Percentiles rank a stretch among this genome's conserved stretches.
These are phyloP conservation scores for Leptodactylus fuscus DNA, from an alignment of 2,113 vertebrate species.

Conservation along the genomic window DNA sequence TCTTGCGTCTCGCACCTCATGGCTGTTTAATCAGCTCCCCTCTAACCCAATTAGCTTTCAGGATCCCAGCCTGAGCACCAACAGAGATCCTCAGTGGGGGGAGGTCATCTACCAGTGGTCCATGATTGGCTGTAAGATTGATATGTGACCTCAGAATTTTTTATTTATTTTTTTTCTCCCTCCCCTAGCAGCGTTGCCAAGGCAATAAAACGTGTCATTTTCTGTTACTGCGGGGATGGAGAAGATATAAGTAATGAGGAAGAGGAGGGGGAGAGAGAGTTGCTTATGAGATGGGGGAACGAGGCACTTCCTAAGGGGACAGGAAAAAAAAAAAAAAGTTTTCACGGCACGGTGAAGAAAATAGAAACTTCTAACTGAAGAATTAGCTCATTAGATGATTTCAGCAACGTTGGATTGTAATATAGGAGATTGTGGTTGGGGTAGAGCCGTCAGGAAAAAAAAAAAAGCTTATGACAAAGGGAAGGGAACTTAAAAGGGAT, in stretches of 20 bases:
- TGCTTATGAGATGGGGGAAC: constrained; percentile 26
- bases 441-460: no score
- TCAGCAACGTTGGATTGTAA: neutral
- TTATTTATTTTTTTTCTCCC: constrained; percentile 22
- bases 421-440: neutral
- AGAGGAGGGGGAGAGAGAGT: constrained; percentile 48
- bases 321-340: constrained; percentile 1
- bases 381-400: constrained; percentile 8
- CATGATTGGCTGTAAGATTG: constrained; percentile 42
- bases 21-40: constrained; percentile 47
- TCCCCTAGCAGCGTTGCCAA: constrained; percentile 34
- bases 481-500: neutral
- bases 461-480: neutral
- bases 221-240: constrained; percentile 25
- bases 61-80: constrained; percentile 50
- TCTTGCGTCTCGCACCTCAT: constrained; percentile 43
- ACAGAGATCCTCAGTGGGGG: constrained; percentile 47
- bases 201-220: constrained; percentile 30
- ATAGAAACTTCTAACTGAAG: neutral
- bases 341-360: neutral
- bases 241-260: constrained; percentile 6
- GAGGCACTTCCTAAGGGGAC: neutral
- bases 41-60: constrained; percentile 56
- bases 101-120: constrained; percentile 23
- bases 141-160: constrained; percentile 45